Evolutionary conservation across 2,888 invertebrate genomes (phyloP), one percentile per base, ranked within the genome.

Genomic region (Conomelus anceps): DNA sequence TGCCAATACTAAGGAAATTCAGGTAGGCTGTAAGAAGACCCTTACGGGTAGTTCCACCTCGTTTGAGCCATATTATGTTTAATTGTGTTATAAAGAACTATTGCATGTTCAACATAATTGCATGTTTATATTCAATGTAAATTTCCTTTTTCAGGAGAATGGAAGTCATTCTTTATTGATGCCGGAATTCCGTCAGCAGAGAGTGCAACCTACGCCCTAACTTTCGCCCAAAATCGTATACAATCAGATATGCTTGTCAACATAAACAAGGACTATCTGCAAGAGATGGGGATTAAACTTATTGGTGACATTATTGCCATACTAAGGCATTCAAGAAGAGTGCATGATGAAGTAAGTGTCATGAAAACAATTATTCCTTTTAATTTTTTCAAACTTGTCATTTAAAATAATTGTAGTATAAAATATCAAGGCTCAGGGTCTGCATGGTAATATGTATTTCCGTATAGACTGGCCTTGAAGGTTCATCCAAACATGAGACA

Each of bases 161-260:
- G 98, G 98, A 96, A 98, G 29, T 96, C 95, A 92, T 98, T 98
- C 93, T 98, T 98, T 94, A 96, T 96, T 89, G 96, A 96, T 85
- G 97, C 98, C 17, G 97, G 98, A 0, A 96, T 98, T 91, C 97
- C 97, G 0, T 94, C 96, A 0, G 96, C 96, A 87, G 96, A 96
- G 88, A 96, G 97, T 0, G 97, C 97, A 0, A 96, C 96, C 90
- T 98, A 98, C 93, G 98, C 98, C 0, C 95, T 97, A 23, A 96
- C 96, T 9, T 98, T 98, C 93, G 96, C 96, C 0, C 97, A 98
- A 92, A 97, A 98, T 93, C 95, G 98, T 26, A 98, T 98, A 90
- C 96, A 96, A 92, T 95, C 95, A 91, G 96, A 97, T 91, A 98
- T 98, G 98, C 93, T 98, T 89, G 94, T 96, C 91, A 98, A 98